Base-by-base conservation (phyloP, 1,140 invertebrate genomes). In the Chymomyza costata region DNA sequence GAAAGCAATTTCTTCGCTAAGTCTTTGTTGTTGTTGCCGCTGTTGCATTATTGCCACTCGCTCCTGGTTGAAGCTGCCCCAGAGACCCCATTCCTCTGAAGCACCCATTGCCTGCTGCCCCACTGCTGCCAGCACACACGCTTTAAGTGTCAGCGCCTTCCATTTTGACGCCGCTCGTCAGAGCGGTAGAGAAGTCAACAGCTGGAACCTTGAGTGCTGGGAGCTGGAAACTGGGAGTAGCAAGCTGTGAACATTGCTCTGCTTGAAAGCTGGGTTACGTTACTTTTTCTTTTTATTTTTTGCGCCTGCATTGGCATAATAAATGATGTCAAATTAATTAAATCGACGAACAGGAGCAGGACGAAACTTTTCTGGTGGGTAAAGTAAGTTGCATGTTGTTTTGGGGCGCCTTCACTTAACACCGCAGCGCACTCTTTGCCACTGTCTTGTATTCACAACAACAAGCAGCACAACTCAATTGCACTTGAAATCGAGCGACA, bases 271-370 rank as follows among this genome's bases (percentile, higher is more conserved):
- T n/a, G n/a, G n/a, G n/a, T n/a, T n/a, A n/a, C 32, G 13, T 7
- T 13, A 11, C 3, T 6, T 11, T 11, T 5, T 35, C 6, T 0
- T 28, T 32, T 14, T 28, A 58, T 61, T 70, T 70, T 78, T 25
- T n/a, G n/a, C n/a, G 21, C 8, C 21, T 5, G 21, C 21, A 25
- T 5, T 54, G 62, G 53, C 71, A 71, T 67, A 71, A 80, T 71
- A 80, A 71, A 78, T 78, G 67, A 78, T 71, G 73, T 71, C 73
- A 71, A 78, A 78, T 78, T 78, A 78, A 78, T 80, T 78, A 60
- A 80, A 80, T 78, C 51, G 73, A 56, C 57, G 55, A n/a, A n/a
- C n/a, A n/a, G n/a, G n/a, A n/a, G n/a, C n/a, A n/a, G n/a, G n/a
- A n/a, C n/a, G n/a, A n/a, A n/a, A 76, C 47, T 52, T 55, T 44